phyloP scores from a whole-genome alignment of 2,888 invertebrate genomes.

The Oxytorus armatus region DNA sequence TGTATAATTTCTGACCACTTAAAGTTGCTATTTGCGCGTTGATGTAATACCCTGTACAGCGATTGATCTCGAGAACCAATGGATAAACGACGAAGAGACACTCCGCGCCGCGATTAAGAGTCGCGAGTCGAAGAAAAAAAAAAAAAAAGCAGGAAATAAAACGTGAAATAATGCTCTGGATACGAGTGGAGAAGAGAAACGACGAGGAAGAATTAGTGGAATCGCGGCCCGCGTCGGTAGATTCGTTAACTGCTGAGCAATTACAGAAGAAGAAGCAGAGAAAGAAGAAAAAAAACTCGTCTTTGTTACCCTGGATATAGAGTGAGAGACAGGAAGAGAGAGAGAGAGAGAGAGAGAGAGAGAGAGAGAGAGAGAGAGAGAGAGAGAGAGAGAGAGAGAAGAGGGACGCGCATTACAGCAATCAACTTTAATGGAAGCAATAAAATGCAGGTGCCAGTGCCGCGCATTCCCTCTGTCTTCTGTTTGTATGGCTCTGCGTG shows the following conservation, averaged over 20 bases:
- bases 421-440: constrained; percentile 79
- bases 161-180: constrained; percentile 14
- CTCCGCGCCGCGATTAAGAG: background rate
- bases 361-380: constrained; percentile 26
- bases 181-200: constrained; percentile 53
- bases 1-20: background rate
- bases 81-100: constrained; percentile 50
- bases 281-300: constrained; percentile 66
- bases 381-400: constrained; percentile 22
- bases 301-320: constrained; percentile 73
- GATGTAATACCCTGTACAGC: background rate
- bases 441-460: constrained; percentile 78
- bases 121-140: too few species aligned
- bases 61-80: constrained; percentile 32
- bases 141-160: too few species aligned
- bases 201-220: constrained; percentile 61
- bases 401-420: constrained; percentile 72
- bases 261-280: constrained; percentile 68
- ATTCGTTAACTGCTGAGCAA: constrained; percentile 74
- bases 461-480: constrained; percentile 67
- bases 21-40: background rate
- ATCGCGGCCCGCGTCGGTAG: constrained; percentile 66
- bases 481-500: constrained; percentile 43
- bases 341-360: constrained; percentile 11
- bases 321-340: constrained; percentile 10